phyloP scores from a whole-genome alignment of 2,888 invertebrate species.

The Drosophila suboccidentalis region DNA sequence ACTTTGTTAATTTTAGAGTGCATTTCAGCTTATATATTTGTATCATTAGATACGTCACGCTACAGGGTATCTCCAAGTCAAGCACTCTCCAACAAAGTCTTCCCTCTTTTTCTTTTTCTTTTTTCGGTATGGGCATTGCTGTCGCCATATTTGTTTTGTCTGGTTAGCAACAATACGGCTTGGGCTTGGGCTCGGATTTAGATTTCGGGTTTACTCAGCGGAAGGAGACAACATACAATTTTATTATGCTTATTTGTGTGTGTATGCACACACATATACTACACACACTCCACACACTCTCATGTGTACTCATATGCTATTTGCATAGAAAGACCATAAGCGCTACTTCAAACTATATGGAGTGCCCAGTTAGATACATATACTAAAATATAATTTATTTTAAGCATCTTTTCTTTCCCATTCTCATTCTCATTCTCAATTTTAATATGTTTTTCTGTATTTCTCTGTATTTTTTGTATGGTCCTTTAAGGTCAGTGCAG shows the following conservation, averaged over 20 bases:
- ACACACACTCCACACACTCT: conserved; percentile 3
- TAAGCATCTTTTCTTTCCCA: conserved; percentile 25
- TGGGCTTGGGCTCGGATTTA: conserved; percentile 40
- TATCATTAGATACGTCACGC: too few species aligned
- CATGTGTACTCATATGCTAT: conserved; percentile 28
- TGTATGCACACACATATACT: conserved; percentile 1
- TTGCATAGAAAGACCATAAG: conserved; percentile 77
- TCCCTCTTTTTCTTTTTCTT: neutral
- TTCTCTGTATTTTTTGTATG: neutral
- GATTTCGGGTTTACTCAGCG: conserved; percentile 53
- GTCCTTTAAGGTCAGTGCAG: neutral
- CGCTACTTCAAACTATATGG: conserved; percentile 61
- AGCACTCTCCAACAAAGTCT: neutral
- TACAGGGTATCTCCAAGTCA: neutral
- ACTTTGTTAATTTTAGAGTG: too few species aligned
- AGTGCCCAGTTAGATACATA: conserved; percentile 54
- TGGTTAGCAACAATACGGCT: conserved; percentile 62
- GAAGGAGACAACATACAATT: conserved; percentile 73
- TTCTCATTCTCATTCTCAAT: neutral
- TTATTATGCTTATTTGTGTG: conserved; percentile 74
- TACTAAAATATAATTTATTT: conserved; percentile 56
- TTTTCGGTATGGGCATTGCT: conserved; percentile 33
- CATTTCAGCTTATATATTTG: too few species aligned
- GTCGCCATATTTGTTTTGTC: conserved; percentile 79
- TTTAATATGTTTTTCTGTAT: neutral